A percentile compares a stretch with the other conserved stretches of the same genome.
These are phyloP conservation scores for Chrysolina americana DNA, from an alignment of 2,888 invertebrate species.

Conservation along the genomic window DNA sequence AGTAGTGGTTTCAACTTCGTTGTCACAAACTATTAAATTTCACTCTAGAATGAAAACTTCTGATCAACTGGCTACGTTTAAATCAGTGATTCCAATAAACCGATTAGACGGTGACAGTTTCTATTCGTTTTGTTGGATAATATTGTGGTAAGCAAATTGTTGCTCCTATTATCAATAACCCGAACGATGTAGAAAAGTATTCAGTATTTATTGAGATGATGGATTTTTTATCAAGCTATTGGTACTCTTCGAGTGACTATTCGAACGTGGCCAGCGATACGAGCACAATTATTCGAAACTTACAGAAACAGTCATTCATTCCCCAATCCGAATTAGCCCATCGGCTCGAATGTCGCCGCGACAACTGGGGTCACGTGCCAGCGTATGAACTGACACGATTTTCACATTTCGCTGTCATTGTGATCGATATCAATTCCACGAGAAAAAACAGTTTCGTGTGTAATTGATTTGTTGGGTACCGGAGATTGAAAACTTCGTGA, in stretches of 20 bases:
- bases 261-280: not conserved
- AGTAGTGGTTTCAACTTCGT: too few relatives aligned
- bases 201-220: too few relatives aligned
- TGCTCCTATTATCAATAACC: too few relatives aligned
- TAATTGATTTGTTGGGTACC: slow-evolving; percentile 23
- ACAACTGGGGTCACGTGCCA: slow-evolving; percentile 16
- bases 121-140: too few relatives aligned
- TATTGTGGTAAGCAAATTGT: too few relatives aligned
- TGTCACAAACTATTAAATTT: too few relatives aligned
- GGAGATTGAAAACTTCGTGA: slow-evolving; percentile 8
- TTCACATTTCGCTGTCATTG: slow-evolving; percentile 1
- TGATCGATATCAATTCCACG: slow-evolving; percentile 25
- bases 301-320: slow-evolving; percentile 44
- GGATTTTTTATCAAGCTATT: not conserved
- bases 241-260: not conserved
- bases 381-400: slow-evolving; percentile 24
- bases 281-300: not conserved
- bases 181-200: too few relatives aligned
- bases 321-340: slow-evolving; percentile 48
- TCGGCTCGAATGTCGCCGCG: slow-evolving; percentile 40
- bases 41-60: too few relatives aligned
- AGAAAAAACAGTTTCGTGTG: slow-evolving; percentile 11
- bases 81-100: too few relatives aligned
- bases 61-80: too few relatives aligned
- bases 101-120: too few relatives aligned